Conservation (phyloP, 2,113 vertebrate genomes). For the Serinus canaria region DNA sequence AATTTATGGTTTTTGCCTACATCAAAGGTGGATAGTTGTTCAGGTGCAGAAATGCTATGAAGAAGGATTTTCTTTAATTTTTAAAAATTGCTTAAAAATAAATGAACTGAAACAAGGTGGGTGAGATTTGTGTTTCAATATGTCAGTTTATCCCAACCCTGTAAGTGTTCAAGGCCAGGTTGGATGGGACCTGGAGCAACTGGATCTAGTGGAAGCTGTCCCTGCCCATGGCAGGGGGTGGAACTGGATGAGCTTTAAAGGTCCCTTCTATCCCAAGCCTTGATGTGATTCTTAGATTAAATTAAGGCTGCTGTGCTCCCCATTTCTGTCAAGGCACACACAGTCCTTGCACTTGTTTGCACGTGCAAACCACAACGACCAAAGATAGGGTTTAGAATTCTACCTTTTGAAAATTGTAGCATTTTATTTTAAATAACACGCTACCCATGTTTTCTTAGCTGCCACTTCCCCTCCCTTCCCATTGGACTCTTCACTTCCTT, state of each 20-base stretch:
- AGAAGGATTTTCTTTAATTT: background rate
- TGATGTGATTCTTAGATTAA: background rate
- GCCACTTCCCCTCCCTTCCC: background rate
- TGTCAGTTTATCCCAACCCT: background rate
- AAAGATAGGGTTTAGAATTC: background rate
- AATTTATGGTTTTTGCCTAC: background rate
- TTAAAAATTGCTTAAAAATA: background rate
- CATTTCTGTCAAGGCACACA: background rate
- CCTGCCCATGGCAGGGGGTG: background rate
- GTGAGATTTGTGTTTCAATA: background rate
- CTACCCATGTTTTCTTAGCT: background rate
- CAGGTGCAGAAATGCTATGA: background rate
- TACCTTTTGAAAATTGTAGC: background rate
- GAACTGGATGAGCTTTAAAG: background rate
- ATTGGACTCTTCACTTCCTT: background rate
- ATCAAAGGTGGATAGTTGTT: background rate
- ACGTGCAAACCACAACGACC: accelerated
- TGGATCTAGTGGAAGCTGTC: background rate
- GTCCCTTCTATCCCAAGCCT: background rate
- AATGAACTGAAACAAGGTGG: background rate
- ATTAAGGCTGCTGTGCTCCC: background rate
- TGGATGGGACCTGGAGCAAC: background rate
- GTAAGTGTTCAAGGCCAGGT: background rate
- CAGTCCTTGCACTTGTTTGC: background rate
- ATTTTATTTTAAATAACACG: background rate